Conservation (phyloP, 2,113 vertebrate genomes). For the Channa maculata region DNA sequence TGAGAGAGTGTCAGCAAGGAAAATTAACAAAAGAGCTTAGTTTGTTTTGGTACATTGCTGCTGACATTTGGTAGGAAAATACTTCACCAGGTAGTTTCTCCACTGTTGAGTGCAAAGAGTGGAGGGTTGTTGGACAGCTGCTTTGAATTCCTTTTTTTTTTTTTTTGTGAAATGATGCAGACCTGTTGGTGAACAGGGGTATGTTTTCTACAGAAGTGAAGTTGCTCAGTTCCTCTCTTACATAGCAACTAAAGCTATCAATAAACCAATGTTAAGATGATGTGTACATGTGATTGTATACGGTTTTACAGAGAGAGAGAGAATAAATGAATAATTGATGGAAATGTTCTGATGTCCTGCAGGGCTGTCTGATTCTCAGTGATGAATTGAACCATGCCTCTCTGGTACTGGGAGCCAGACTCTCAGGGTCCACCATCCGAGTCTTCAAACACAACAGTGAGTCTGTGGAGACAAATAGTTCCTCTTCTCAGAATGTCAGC, state of each 20-base stretch:
- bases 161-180: conserved; percentile 8
- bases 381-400: conserved; percentile 97
- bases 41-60: conserved; percentile 12
- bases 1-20: background rate
- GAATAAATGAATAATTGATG: background rate
- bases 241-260: background rate
- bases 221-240: background rate
- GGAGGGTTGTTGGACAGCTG: background rate
- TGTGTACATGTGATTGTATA: background rate
- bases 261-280: background rate
- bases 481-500: background rate
- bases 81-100: background rate
- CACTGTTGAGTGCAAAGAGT: background rate
- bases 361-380: conserved; percentile 96
- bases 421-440: conserved; percentile 94
- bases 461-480: conserved; percentile 57
- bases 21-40: background rate
- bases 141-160: conserved; percentile 2
- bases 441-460: conserved; percentile 99
- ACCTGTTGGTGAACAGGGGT: background rate
- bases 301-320: too few species aligned
- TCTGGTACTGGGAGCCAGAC: conserved; percentile 91
- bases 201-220: background rate
- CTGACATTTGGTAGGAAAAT: conserved; percentile 3
- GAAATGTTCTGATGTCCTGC: conserved; percentile 35